Percentiles rank a stretch among this genome's conserved stretches.
Evolutionary conservation across 1,140 invertebrate species (phyloP).

Genomic region (Diuraphis noxia): DNA sequence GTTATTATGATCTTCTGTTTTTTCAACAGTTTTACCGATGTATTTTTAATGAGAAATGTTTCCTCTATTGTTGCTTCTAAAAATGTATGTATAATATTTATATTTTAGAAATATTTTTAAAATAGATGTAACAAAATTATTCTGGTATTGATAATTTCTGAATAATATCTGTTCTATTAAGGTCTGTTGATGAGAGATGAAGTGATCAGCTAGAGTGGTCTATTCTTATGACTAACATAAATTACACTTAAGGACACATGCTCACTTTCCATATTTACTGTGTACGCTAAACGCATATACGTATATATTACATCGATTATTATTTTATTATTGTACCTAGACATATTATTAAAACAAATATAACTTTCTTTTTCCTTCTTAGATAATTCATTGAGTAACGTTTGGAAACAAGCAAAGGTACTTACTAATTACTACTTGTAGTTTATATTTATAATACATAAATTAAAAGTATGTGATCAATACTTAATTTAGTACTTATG

Average conservation of each 20-base stretch:
- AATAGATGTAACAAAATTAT: neutral
- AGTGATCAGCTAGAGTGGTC: neutral
- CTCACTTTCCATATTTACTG: constrained; percentile 21
- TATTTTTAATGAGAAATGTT: neutral
- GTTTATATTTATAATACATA: neutral
- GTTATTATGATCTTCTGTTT: neutral
- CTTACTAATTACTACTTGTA: neutral
- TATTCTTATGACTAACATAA: neutral
- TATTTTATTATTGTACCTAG: neutral
- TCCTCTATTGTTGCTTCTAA: too few relatives aligned
- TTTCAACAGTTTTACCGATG: neutral
- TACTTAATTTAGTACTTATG: too few relatives aligned
- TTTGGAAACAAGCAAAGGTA: neutral
- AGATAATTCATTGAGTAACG: neutral
- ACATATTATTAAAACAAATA: constrained; percentile 29
- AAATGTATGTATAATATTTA: too few relatives aligned
- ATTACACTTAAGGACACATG: neutral
- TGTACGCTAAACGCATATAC: too few relatives aligned
- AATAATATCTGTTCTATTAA: neutral
- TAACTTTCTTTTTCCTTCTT: constrained; percentile 28
- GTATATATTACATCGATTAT: constrained; percentile 21
- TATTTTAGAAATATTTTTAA: too few relatives aligned
- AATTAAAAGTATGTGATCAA: neutral
- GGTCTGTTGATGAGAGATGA: neutral
- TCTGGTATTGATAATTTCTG: neutral